A percentile compares a stretch with the other conserved stretches of the same genome.
These are phyloP conservation scores for Mizuhopecten yessoensis DNA, from an alignment of 1,140 invertebrate genomes.

Conservation along the genomic window DNA sequence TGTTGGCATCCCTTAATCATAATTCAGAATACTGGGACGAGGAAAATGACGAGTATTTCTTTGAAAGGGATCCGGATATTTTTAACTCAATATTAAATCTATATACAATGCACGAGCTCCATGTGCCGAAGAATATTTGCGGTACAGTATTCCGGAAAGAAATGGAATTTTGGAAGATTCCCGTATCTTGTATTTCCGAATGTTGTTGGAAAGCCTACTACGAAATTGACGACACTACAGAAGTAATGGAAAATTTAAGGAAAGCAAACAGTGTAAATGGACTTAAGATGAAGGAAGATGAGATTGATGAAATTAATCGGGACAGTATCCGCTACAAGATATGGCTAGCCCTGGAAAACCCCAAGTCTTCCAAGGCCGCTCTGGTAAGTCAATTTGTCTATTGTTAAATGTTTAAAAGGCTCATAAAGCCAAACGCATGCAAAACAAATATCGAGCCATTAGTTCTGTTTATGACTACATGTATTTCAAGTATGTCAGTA, in stretches of 20 bases:
- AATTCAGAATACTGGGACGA: constrained; percentile 58
- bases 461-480: too few relatives aligned
- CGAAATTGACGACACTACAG: background rate
- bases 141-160: constrained; percentile 69
- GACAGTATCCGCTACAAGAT: background rate
- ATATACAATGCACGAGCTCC: constrained; percentile 68
- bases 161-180: constrained; percentile 71
- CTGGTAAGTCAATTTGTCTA: background rate
- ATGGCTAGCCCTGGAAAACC: background rate
- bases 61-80: constrained; percentile 71
- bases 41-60: constrained; percentile 69
- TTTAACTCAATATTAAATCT: constrained; percentile 71
- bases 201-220: constrained; percentile 60
- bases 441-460: too few relatives aligned
- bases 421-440: too few relatives aligned
- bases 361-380: background rate
- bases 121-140: constrained; percentile 70
- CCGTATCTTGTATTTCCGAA: constrained; percentile 42
- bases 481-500: too few relatives aligned
- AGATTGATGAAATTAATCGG: background rate
- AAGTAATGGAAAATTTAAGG: background rate
- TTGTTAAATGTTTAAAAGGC: too few relatives aligned
- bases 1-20: constrained; percentile 56
- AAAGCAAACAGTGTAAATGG: background rate
- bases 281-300: background rate